phyloP scores from a whole-genome alignment of 2,113 vertebrate species.

The Glaucomys volans region DNA sequence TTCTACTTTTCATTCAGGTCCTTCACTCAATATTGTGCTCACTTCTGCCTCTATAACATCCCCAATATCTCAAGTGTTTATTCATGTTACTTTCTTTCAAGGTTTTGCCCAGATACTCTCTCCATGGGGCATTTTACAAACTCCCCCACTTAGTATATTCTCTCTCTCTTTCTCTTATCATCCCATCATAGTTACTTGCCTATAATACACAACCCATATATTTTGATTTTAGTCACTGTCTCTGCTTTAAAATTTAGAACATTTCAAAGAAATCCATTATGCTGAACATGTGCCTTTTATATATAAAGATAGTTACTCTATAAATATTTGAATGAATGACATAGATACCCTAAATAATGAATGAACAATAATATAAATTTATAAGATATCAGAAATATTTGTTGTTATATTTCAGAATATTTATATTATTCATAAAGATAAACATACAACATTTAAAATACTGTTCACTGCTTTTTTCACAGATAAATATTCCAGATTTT shows the following conservation, averaged over 20 bases:
- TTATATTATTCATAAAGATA: conserved; percentile 13
- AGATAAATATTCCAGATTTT: neutral
- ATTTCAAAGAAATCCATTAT: neutral
- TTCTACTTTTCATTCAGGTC: neutral
- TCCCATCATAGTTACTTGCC: neutral
- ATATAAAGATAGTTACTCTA: neutral
- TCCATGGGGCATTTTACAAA: neutral
- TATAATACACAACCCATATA: neutral
- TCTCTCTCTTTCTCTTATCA: neutral
- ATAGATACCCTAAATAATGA: neutral
- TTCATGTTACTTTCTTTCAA: neutral
- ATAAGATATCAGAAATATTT: neutral
- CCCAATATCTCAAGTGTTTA: neutral
- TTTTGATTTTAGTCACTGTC: neutral
- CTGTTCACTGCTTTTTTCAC: neutral
- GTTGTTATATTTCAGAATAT: neutral
- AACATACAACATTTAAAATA: conserved; percentile 50
- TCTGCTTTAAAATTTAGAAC: neutral
- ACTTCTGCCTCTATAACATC: neutral
- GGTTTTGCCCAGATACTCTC: too few relatives aligned
- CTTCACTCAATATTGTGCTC: neutral
- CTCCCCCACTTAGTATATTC: neutral
- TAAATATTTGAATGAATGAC: conserved; percentile 21
- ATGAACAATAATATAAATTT: neutral
- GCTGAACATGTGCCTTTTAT: neutral